Evolutionary conservation across 2,888 invertebrate genomes (phyloP).

Genomic region (Tetranychus truncatus): DNA sequence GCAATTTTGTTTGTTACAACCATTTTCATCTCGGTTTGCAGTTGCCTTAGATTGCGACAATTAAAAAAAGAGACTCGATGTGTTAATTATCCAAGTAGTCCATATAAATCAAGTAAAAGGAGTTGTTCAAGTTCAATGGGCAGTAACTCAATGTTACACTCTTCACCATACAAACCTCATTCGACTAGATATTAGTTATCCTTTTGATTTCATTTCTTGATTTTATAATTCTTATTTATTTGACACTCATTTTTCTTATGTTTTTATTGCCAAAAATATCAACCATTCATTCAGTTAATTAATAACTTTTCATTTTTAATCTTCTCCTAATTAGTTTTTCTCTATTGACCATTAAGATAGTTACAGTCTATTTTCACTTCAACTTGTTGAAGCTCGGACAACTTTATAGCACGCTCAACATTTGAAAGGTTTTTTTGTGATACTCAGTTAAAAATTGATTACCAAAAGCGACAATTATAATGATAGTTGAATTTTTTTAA

Average conservation of each 20-base stretch:
- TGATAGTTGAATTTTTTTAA: no score
- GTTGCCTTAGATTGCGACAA: slow-evolving; percentile 19
- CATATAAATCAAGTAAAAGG: slow-evolving; percentile 3
- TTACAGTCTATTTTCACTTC: not conserved
- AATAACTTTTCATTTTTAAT: not conserved
- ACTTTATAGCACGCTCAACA: not conserved
- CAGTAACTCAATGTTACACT: not conserved
- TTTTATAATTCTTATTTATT: not conserved
- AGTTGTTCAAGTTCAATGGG: not conserved
- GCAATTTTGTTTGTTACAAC: slow-evolving; percentile 14
- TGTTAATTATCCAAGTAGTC: not conserved
- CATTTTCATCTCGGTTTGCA: slow-evolving; percentile 18
- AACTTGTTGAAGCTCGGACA: not conserved
- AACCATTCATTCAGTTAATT: not conserved
- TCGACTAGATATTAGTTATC: not conserved
- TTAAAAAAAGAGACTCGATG: slow-evolving; percentile 12
- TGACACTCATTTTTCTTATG: not conserved
- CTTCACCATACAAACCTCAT: slow-evolving; percentile 6
- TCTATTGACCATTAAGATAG: not conserved
- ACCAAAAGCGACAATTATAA: no score
- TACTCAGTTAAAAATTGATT: no score
- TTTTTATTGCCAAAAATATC: not conserved
- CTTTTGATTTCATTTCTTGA: not conserved
- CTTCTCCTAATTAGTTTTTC: not conserved
- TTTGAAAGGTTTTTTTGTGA: no score